Conservation (phyloP, 2,113 vertebrate genomes). For the crab-eating macaque (Macaca fascicularis) region T2T-MFA8v1.1 NC_088395.1:4621501-4622000, state of each 20-base stretch:
- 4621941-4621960: neutral
- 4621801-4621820: neutral
- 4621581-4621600: no score
- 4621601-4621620: neutral
- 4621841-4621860: neutral
- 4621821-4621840: neutral
- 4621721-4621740: neutral
- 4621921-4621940: neutral
- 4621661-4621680: neutral
- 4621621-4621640: neutral
- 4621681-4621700: no score
- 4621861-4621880: neutral
- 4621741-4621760: neutral
- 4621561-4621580: no score
- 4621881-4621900: neutral
- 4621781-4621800: neutral
- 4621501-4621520: no score
- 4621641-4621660: neutral
- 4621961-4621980: neutral
- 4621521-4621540: no score
- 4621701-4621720: neutral
- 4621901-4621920: neutral
- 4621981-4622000: neutral
- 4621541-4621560: no score
- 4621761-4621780: neutral